phyloP scores from a whole-genome alignment of 2,797 vertebrate genomes.

The Propithecus perrieri region DNA sequence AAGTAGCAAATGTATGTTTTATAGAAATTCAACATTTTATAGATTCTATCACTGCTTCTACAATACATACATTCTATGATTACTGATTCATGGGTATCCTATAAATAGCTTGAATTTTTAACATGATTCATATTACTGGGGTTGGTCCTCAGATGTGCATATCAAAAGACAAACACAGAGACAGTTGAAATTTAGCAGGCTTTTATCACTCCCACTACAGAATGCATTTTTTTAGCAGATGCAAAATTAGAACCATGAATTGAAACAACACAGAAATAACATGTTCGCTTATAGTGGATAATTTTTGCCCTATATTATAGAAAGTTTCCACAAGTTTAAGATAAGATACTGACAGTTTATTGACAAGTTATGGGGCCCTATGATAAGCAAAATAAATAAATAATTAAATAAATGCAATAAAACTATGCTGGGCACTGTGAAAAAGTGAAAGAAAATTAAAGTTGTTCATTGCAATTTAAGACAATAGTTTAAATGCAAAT shows the following conservation, averaged over 20 bases:
- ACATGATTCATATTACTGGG: background rate
- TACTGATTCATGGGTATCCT: background rate
- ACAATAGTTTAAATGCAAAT: background rate
- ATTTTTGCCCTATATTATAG: background rate
- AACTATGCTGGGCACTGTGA: background rate
- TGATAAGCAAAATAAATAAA: background rate
- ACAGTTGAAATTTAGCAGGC: background rate
- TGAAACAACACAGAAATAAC: background rate
- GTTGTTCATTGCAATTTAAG: background rate
- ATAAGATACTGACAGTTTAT: background rate
- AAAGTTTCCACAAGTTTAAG: background rate
- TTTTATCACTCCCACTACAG: background rate
- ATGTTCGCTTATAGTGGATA: background rate
- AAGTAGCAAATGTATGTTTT: slow-evolving; percentile 3
- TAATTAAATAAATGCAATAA: background rate
- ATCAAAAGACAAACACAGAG: background rate
- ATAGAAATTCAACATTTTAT: slow-evolving; percentile 42
- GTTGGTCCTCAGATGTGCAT: background rate
- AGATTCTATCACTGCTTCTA: background rate
- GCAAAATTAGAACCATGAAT: background rate
- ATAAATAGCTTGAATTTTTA: slow-evolving; percentile 27
- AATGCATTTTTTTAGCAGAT: background rate
- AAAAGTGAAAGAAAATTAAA: slow-evolving; percentile 33
- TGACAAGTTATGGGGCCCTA: background rate
- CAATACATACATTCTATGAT: background rate